A percentile compares a stretch with the other conserved stretches of the same genome.
Evolutionary conservation across 2,113 vertebrate genomes (phyloP).

Genomic region (Muscicapa adusta): DNA sequence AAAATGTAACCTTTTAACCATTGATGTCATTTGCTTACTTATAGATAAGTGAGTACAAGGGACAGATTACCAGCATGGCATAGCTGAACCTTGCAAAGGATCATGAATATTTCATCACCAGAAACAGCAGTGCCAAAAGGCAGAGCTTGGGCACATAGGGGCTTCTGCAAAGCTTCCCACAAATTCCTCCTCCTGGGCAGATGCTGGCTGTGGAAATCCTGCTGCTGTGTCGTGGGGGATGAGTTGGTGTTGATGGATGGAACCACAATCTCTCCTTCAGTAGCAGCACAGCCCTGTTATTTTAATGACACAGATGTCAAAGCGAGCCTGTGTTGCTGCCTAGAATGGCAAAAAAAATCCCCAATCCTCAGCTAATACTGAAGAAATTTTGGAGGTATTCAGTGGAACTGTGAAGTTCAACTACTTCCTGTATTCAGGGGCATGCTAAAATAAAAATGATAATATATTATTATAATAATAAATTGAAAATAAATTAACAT

Average conservation of each 20-base stretch:
- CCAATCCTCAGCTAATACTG: not conserved
- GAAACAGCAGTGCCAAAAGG: not conserved
- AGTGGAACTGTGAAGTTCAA: not conserved
- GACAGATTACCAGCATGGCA: not conserved
- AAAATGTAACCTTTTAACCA: conserved; percentile 43
- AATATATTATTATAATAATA: not conserved
- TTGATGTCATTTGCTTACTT: conserved; percentile 15
- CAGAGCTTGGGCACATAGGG: not conserved
- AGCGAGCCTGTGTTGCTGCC: not conserved
- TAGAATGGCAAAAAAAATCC: not conserved
- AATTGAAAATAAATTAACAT: not conserved
- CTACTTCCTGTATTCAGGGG: not conserved
- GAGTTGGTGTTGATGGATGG: not conserved
- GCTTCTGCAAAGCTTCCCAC: not conserved
- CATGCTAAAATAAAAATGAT: not conserved
- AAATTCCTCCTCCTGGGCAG: not conserved
- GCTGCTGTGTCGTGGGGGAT: not conserved
- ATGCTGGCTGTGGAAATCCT: not conserved
- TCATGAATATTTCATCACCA: not conserved
- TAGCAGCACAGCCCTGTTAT: not conserved
- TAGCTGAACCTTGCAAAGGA: not conserved
- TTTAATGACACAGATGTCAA: not conserved
- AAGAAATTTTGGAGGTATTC: not conserved
- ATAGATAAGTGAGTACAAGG: not conserved
- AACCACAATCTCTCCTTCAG: not conserved